Conservation (phyloP, 2,888 invertebrate genomes). For the Tinea semifulvella region DNA sequence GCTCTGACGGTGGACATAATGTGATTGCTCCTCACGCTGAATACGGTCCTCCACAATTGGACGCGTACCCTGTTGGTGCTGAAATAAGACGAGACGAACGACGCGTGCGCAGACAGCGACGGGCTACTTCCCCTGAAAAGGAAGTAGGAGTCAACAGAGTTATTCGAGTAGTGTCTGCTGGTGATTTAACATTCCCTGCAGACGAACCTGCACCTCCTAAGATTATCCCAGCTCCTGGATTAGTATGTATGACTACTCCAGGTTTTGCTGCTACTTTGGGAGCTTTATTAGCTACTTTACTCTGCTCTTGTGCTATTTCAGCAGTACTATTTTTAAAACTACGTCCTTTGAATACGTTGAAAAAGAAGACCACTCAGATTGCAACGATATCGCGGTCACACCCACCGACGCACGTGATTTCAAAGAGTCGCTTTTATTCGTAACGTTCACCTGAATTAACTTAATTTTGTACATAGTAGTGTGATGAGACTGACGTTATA, state of each 20-base stretch:
- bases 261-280: slow-evolving; percentile 89
- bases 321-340: slow-evolving; percentile 86
- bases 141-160: slow-evolving; percentile 90
- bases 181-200: slow-evolving; percentile 85
- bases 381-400: slow-evolving; percentile 55
- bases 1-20: slow-evolving; percentile 71
- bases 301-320: slow-evolving; percentile 86
- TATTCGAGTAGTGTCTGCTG: slow-evolving; percentile 90
- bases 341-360: slow-evolving; percentile 71
- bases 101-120: slow-evolving; percentile 72
- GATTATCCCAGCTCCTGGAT: slow-evolving; percentile 72
- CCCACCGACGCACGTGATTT: slow-evolving; percentile 54
- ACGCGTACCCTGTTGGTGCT: slow-evolving; percentile 64
- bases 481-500: slow-evolving; percentile 60
- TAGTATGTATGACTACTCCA: slow-evolving; percentile 95
- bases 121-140: slow-evolving; percentile 72
- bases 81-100: slow-evolving; percentile 79
- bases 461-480: slow-evolving; percentile 63
- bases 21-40: slow-evolving; percentile 67
- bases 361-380: slow-evolving; percentile 62
- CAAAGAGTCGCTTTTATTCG: slow-evolving; percentile 75
- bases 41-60: slow-evolving; percentile 76
- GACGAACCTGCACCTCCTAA: slow-evolving; percentile 70
- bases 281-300: slow-evolving; percentile 81
- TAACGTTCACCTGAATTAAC: slow-evolving; percentile 53